Base-by-base conservation (phyloP, 2,888 invertebrate species). In the Penaeus monodon region DNA sequence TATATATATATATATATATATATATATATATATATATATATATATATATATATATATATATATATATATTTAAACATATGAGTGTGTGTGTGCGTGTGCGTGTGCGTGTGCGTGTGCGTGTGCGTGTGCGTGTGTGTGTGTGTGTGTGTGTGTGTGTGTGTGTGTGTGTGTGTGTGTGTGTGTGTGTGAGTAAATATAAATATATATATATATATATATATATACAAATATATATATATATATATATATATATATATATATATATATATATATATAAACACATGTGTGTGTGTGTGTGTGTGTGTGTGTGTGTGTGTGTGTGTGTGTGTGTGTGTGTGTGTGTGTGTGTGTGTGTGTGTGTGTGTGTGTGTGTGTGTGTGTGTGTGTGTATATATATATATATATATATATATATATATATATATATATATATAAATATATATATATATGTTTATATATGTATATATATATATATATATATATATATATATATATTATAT, bases 401-500 rank as follows among this genome's bases (percentile, higher is more conserved):
- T 68, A 27, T 68, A 68, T 68, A 68, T 27, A 68, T n/a, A 68
- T 68, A 68, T 27, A 68, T 68, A 27, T 68, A 68, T 68, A 29
- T 68, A 68, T 29, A 68, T 29, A 68, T 49, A 49, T 49, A 7
- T 7, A 7, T 8, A 49, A 12, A 49, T 49, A 49, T 8, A 49
- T 10, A 68, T 10, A 12, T 10, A 27, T 68, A 27, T 27, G 12
- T 27, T 7, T 68, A 68, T 68, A 68, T 27, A 68, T 27, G 12
- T 27, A 68, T 27, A 68, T 27, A 68, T 27, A 68, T 27, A 68
- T 27, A 68, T 27, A 10, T 27, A 68, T 27, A 10, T 27, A 68
- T 27, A 68, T 27, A 68, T 27, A 10, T 27, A 68, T 27, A 68
- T 27, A 68, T 27, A 68, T n/a, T 68, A 27, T 68, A 68, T 68